Evolutionary conservation across 1,140 invertebrate genomes (phyloP).

Genomic region (Hyphantria cunea): DNA sequence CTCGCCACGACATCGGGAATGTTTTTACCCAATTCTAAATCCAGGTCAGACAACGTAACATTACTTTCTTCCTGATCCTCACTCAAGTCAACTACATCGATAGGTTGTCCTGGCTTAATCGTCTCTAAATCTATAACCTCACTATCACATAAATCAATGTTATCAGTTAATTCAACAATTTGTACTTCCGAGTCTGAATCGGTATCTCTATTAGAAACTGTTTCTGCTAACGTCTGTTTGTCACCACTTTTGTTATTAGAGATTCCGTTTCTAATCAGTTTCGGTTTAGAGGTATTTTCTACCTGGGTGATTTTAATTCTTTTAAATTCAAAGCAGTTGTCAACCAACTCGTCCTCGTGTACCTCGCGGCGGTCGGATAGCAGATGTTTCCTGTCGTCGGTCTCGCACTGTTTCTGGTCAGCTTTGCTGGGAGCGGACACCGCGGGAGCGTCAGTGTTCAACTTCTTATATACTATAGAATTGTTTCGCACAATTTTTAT

Average conservation of each 20-base stretch:
- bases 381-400: slow-evolving; percentile 59
- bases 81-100: slow-evolving; percentile 69
- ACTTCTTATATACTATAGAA: slow-evolving; percentile 72
- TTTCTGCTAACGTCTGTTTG: slow-evolving; percentile 38
- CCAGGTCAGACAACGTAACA: slow-evolving; percentile 49
- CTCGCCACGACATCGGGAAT: slow-evolving; percentile 73
- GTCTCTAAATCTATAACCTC: slow-evolving; percentile 64
- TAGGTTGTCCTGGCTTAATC: slow-evolving; percentile 47
- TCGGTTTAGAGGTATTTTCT: slow-evolving; percentile 60
- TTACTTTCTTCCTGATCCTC: slow-evolving; percentile 61
- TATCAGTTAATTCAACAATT: slow-evolving; percentile 59
- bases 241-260: slow-evolving; percentile 48
- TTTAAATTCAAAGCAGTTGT: slow-evolving; percentile 73
- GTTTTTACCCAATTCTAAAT: slow-evolving; percentile 59
- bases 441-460: slow-evolving; percentile 52
- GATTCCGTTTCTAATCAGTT: slow-evolving; percentile 60
- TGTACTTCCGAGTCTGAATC: slow-evolving; percentile 70
- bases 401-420: slow-evolving; percentile 46
- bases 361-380: slow-evolving; percentile 62
- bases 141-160: slow-evolving; percentile 35
- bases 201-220: slow-evolving; percentile 30
- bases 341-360: slow-evolving; percentile 65
- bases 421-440: slow-evolving; percentile 40
- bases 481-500: slow-evolving; percentile 74
- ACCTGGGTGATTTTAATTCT: slow-evolving; percentile 54